Base-by-base conservation (phyloP, 2,888 invertebrate species). In the Amiota minor region DNA sequence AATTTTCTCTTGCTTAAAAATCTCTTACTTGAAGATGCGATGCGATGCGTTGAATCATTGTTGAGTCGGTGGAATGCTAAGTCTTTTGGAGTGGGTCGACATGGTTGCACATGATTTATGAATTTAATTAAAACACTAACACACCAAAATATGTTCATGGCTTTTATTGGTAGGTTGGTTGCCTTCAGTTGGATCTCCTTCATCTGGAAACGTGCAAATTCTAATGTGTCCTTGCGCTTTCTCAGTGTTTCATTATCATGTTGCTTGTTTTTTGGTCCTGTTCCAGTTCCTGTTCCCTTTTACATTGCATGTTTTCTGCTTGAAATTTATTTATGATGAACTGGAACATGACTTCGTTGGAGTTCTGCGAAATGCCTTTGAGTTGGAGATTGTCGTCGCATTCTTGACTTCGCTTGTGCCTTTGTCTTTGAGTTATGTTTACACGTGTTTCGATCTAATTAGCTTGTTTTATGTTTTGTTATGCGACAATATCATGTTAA, bases 401-500 rank as follows among this genome's bases (percentile, higher is more conserved):
- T 62, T 62, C 62, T 62, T 62, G 61, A 14, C 53, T 53, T 53
- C 18, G 2, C 4, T 59, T 9, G 50, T 69, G 74, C 61, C n/a
- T 74, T 74, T 77, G 18, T 35, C 56, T 56, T 80, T 85, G 84
- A 83, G 80, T 84, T 84, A 85, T 85, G 81, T 74, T 73, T 77
- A 78, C 78, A 83, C 84, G 86, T 83, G 86, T 82, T 84, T 83
- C 81, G 84, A 82, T 83, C 85, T 83, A 84, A 83, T 83, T 83
- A 83, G 82, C 86, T 65, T 65, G 65, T 65, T 65, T 18, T 47
- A 49, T 49, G 18, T n/a, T 16, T 65, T 65, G 35, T 35, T 35
- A 35, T 35, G 35, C 35, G 35, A 35, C 35, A 35, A 35, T 8
- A 35, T 3, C 35, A 35, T 35, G 35, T 35, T 35, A 35, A 35